phyloP scores from a whole-genome alignment of 2,113 vertebrate species.

The Nesoenas mayeri region DNA sequence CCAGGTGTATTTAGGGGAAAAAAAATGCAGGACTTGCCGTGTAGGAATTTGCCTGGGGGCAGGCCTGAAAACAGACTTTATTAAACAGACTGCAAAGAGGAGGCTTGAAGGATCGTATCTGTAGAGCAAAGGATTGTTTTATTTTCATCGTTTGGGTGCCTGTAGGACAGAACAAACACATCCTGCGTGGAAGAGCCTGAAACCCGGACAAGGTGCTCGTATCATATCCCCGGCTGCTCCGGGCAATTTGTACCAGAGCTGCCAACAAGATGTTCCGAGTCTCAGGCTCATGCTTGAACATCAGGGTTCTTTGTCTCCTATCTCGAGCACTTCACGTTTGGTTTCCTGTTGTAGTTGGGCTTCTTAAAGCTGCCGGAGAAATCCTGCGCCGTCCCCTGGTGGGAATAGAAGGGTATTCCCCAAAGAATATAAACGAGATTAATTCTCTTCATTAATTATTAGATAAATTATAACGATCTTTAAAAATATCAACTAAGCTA shows the following conservation, averaged over 20 bases:
- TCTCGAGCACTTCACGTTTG: accelerated
- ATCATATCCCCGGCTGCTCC: background rate
- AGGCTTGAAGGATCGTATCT: background rate
- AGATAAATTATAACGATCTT: background rate
- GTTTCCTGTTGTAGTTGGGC: background rate
- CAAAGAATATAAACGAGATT: background rate
- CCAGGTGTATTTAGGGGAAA: background rate
- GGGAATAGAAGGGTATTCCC: background rate
- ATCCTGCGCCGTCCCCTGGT: background rate
- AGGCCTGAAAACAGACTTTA: background rate
- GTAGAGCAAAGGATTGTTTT: background rate
- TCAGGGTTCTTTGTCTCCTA: background rate
- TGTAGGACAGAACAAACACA: background rate
- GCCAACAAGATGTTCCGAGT: background rate
- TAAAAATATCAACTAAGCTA: background rate
- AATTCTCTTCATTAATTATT: background rate
- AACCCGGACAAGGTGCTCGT: accelerated
- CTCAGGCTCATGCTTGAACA: background rate
- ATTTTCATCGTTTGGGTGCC: background rate
- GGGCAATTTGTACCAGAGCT: background rate
- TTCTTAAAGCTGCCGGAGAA: background rate
- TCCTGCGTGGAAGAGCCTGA: background rate
- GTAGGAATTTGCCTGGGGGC: background rate
- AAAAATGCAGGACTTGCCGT: background rate
- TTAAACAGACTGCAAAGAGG: background rate